A percentile compares a stretch with the other conserved stretches of the same genome.
Conservation (phyloP, 2,113 vertebrate species). For the Micromys minutus region DNA sequence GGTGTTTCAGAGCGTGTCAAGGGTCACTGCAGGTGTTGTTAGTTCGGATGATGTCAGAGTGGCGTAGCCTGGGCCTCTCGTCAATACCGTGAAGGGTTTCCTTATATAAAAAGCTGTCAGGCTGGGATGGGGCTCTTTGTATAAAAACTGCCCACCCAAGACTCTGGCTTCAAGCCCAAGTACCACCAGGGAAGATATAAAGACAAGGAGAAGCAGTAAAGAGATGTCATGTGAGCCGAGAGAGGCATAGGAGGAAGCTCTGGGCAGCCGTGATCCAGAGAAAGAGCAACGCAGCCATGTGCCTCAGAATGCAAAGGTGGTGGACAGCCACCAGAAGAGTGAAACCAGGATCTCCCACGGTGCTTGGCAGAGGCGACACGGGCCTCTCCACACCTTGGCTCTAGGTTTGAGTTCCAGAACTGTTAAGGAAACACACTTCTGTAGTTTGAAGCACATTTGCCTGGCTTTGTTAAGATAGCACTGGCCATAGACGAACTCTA, state of each 20-base stretch:
- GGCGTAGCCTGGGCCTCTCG: not conserved
- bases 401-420: not conserved
- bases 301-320: accelerated
- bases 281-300: not conserved
- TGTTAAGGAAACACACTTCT: not conserved
- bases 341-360: accelerated
- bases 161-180: too few species aligned
- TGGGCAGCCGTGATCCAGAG: not conserved
- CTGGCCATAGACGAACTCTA: not conserved
- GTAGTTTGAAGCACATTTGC: not conserved
- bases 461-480: not conserved
- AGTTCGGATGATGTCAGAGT: not conserved
- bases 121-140: not conserved
- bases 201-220: not conserved
- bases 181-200: not conserved
- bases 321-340: not conserved
- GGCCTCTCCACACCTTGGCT: not conserved
- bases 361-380: accelerated
- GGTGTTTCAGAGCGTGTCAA: not conserved
- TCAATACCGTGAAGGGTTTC: not conserved
- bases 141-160: not conserved
- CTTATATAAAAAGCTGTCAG: not conserved
- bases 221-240: not conserved
- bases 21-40: not conserved
- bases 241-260: not conserved